Evolutionary conservation across 2,888 invertebrate species (phyloP).

Genomic region (Stenichneumon culpator): DNA sequence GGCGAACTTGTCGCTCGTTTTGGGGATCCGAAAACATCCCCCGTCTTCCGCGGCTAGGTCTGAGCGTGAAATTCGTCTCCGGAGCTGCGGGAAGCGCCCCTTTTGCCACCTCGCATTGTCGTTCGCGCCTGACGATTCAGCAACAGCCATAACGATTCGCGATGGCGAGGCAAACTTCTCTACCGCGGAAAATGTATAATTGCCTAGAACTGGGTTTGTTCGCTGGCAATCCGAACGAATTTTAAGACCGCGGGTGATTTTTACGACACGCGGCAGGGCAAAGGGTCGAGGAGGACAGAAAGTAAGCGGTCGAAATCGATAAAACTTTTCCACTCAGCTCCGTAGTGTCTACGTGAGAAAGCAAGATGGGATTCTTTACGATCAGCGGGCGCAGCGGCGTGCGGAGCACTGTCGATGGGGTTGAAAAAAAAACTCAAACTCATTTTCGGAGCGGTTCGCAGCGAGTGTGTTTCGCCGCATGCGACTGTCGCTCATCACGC

Average conservation of each 20-base stretch:
- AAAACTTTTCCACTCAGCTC: constrained; percentile 71
- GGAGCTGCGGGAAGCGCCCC: neutral
- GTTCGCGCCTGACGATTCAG: neutral
- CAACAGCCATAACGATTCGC: neutral
- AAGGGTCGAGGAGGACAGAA: constrained; percentile 60
- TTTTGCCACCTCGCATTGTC: constrained; percentile 23
- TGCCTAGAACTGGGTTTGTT: neutral
- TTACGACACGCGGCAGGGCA: constrained; percentile 25
- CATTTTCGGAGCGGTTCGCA: constrained; percentile 25
- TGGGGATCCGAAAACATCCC: constrained; percentile 54
- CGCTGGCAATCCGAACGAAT: constrained; percentile 40
- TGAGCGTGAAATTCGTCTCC: constrained; percentile 48
- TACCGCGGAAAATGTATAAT: neutral
- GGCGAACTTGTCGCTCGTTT: constrained; percentile 71
- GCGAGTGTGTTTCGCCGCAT: constrained; percentile 3
- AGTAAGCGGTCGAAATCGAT: constrained; percentile 70
- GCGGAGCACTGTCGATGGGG: constrained; percentile 42
- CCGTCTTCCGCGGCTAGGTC: constrained; percentile 23
- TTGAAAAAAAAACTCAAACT: constrained; percentile 31
- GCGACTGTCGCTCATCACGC: constrained; percentile 12
- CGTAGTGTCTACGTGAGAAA: constrained; percentile 68
- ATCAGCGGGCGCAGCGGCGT: constrained; percentile 39
- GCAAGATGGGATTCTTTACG: constrained; percentile 68
- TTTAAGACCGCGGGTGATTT: constrained; percentile 47
- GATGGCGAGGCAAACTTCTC: neutral